These are phyloP conservation scores for Glyphotaelius pellucidus DNA, from an alignment of 2,888 invertebrate species.

Conservation along the genomic window DNA sequence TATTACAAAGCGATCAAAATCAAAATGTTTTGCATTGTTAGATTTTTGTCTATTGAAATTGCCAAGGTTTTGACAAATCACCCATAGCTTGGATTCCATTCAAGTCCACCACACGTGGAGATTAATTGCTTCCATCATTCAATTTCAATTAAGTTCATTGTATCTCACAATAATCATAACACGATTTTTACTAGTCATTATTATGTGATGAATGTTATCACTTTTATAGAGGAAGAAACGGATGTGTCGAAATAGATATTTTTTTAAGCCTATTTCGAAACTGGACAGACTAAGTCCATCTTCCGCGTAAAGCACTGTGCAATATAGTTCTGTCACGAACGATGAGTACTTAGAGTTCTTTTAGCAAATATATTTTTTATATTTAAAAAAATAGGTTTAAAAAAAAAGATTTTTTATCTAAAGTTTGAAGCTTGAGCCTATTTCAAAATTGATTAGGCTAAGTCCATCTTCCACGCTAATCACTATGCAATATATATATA, in stretches of 20 bases:
- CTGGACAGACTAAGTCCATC: neutral
- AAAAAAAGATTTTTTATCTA: no score
- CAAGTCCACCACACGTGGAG: neutral
- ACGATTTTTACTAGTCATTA: neutral
- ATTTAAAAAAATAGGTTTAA: no score
- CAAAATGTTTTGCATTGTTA: conserved; percentile 35
- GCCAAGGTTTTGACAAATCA: conserved; percentile 46
- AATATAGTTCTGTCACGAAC: no score
- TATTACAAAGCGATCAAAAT: conserved; percentile 25
- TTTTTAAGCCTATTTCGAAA: neutral
- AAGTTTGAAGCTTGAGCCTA: no score
- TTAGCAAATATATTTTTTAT: no score
- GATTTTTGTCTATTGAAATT: conserved; percentile 21
- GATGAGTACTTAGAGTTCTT: no score
- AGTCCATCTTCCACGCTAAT: no score
- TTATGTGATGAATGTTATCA: neutral
- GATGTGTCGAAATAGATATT: neutral
- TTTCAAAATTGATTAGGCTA: no score
- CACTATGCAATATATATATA: no score
- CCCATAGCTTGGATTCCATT: conserved; percentile 14
- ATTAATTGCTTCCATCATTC: conserved; percentile 40
- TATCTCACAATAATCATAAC: neutral
- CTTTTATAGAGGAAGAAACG: neutral
- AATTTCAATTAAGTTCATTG: conserved; percentile 38
- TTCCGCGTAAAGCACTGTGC: neutral